Conservation (phyloP, 2,113 vertebrate species). For the Phycodurus eques region DNA sequence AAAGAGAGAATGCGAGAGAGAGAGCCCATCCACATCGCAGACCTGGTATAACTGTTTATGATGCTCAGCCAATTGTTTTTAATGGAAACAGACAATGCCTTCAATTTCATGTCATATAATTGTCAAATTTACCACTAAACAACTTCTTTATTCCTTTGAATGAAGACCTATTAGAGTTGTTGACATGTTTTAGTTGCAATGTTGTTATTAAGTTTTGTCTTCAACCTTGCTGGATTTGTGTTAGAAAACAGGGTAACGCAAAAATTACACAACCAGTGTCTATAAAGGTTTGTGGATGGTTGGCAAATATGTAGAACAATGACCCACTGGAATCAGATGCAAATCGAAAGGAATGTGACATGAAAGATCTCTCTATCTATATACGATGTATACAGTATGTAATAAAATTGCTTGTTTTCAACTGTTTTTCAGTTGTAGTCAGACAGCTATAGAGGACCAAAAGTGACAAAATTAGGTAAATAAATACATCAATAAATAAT, state of each 20-base stretch:
- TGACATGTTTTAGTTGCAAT: neutral
- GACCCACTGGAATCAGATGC: too few relatives aligned
- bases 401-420: too few relatives aligned
- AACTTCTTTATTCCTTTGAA: neutral
- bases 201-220: neutral
- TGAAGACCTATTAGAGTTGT: neutral
- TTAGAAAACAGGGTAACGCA: neutral
- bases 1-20: neutral
- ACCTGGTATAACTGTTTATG: neutral
- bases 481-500: too few relatives aligned
- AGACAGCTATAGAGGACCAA: too few relatives aligned
- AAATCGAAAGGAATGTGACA: too few relatives aligned
- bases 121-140: neutral
- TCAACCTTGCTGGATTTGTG: too few relatives aligned
- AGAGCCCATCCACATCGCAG: neutral
- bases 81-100: neutral
- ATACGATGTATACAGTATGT: too few relatives aligned
- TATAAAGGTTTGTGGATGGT: too few relatives aligned
- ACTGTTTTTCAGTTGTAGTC: too few relatives aligned
- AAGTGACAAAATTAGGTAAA: too few relatives aligned
- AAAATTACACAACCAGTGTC: neutral
- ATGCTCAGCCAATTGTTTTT: neutral
- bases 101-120: neutral
- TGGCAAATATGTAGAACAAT: too few relatives aligned
- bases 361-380: too few relatives aligned